Conservation (phyloP, 2,113 vertebrate species). For the Labeo catla region DNA sequence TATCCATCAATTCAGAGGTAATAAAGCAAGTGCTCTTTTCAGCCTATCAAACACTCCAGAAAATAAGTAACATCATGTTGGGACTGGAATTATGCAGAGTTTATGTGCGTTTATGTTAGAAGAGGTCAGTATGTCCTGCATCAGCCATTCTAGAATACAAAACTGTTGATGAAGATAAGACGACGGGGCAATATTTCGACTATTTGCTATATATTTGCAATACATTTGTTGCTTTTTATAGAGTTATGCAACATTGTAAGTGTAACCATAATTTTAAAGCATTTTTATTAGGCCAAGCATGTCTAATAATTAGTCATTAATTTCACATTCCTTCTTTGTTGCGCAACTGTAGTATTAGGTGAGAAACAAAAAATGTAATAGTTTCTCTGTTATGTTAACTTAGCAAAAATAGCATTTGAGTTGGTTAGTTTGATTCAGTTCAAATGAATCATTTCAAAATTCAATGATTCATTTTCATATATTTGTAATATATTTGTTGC, state of each 20-base stretch:
- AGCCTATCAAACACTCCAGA: constrained; percentile 34
- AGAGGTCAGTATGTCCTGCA: not conserved
- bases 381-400: not conserved
- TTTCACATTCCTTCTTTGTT: not conserved
- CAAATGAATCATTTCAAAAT: not conserved
- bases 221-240: not conserved
- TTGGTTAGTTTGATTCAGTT: not conserved
- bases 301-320: not conserved
- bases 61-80: not conserved
- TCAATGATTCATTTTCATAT: not conserved
- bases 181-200: not conserved
- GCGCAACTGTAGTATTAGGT: not conserved
- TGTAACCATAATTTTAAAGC: not conserved
- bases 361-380: not conserved
- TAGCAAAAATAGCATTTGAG: not conserved
- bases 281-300: not conserved
- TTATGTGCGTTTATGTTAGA: not conserved
- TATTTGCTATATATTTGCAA: not conserved
- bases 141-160: not conserved
- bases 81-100: not conserved
- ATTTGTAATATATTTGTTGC: no score
- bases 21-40: constrained; percentile 19
- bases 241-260: not conserved
- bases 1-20: constrained; percentile 36
- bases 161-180: not conserved